These are phyloP conservation scores for Lasioglossum vierecki DNA, from an alignment of 2,888 invertebrate genomes.

Conservation along the genomic window DNA sequence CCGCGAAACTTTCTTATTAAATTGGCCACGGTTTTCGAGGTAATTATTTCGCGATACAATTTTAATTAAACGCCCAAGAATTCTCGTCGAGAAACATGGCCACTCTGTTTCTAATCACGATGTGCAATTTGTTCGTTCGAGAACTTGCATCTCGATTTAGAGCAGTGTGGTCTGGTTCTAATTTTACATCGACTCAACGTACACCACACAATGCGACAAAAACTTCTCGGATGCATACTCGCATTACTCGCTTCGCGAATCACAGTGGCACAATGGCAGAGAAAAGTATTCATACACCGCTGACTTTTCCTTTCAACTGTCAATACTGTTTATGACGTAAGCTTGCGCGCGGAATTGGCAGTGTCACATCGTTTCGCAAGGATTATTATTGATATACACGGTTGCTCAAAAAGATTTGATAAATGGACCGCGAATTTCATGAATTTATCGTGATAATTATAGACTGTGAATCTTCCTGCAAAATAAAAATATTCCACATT, in stretches of 20 bases:
- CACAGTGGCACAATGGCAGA: neutral
- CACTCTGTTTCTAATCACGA: neutral
- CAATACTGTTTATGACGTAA: neutral
- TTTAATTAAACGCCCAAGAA: conserved; percentile 26
- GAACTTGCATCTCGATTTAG: neutral
- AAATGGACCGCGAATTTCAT: neutral
- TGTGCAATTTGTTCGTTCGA: neutral
- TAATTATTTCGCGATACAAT: conserved; percentile 37
- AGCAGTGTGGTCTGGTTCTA: neutral
- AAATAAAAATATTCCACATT: too few relatives aligned
- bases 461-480: too few relatives aligned
- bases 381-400: neutral
- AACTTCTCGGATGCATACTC: neutral
- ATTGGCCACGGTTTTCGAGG: conserved; percentile 25
- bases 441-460: neutral
- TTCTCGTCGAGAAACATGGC: neutral
- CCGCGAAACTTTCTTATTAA: conserved; percentile 21
- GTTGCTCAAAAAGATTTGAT: neutral
- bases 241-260: neutral
- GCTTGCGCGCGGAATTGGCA: neutral
- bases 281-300: conserved; percentile 6
- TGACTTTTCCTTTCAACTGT: conserved; percentile 16
- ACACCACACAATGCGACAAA: neutral
- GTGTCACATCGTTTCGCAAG: neutral
- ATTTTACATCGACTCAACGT: neutral